Evolutionary conservation across 2,888 invertebrate species (phyloP), one percentile per base, ranked within the genome.

Genomic region (Rhogogaster chlorosoma): DNA sequence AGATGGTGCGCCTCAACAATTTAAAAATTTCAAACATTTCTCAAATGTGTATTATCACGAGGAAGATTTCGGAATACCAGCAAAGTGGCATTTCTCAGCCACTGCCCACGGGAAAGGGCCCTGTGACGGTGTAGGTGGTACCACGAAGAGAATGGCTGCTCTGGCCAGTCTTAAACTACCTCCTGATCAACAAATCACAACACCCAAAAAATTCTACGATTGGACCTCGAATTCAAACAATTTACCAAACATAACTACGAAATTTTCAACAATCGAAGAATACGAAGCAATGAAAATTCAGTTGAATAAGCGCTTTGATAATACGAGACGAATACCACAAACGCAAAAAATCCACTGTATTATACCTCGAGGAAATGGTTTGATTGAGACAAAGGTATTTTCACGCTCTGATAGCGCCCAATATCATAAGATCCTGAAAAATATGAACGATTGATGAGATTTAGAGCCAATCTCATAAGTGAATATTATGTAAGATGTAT

Each of bases 181-280:
- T 5, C 22, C 22, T 53, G 80, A 80, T 18, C 5, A 73, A 22
- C 73, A 80, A 73, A 86, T 86, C 10, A 49, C 82, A 42, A 87
- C 84, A n/a, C 85, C 85, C 45, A 29, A 36, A 82, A 53, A 86
- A 84, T 78, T 85, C 29, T 85, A 73, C 78, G 75, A 86, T 3
- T 86, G 86, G 85, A 45, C 84, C 15, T 9, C 18, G n/a, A 3
- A 22, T n/a, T 29, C 7, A 67, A 26, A 6, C 5, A 67, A 26
- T 26, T 26, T 67, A 7, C 67, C 7, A 12, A 26, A 22, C 1
- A 29, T 67, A 22, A 26, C 0, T 7, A 15, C 15, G 67, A 26
- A 67, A 67, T 67, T 26, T 26, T 67, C 26, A 15, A 26, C 22
- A 9, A 67, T 12, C 9, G 26, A 9, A 6, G 29, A 67, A 6